Evolutionary conservation across 2,797 vertebrate species (phyloP), one percentile per base, ranked within the genome.

Genomic region (Avahi laniger): DNA sequence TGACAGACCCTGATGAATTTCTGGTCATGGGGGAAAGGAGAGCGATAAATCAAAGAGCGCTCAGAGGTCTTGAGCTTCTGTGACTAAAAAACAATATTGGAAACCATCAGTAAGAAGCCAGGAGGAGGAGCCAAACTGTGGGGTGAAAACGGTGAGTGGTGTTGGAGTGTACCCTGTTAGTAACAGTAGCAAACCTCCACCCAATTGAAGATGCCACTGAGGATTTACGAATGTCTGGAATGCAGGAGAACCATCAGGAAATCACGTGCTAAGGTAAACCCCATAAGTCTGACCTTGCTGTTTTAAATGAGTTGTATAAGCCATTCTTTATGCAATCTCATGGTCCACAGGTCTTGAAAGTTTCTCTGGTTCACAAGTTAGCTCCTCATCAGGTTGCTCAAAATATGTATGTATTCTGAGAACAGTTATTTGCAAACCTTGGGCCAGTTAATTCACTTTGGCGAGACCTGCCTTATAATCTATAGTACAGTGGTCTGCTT

Each of bases 1-100:
- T 95, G 94, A 96, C 91, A 91, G 54, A 8, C 26, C 1, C 26
- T 70, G 84, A 93, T 96, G 94, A 96, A 96, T 94, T 72, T 88
- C 1, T 95, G 90, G 61, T 70, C 41, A 90, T 89, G 63, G 30
- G 22, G 52, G 14, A 80, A 93, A 94, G n/a, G 46, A 94, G 46
- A 95, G 35, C 33, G 72, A 94, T 93, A 93, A 94, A 94, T 96
- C 85, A 96, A 89, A 92, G 73, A 81, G 28, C 3, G 41, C 48
- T 93, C 59, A 61, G 22, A 93, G 72, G 38, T 73, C 61, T 91
- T 90, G 48, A 48, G 79, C 12, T 87, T 93, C 52, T 81, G 33
- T 41, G 35, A 94, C 61, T 48, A 22, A 75, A 94, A 87, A 69
- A 26, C 30, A 94, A 43, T 87, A 78, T 48, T 76, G 1, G n/a